Evolutionary conservation across 2,888 invertebrate species (phyloP).

Genomic region (Pheosia tremula): DNA sequence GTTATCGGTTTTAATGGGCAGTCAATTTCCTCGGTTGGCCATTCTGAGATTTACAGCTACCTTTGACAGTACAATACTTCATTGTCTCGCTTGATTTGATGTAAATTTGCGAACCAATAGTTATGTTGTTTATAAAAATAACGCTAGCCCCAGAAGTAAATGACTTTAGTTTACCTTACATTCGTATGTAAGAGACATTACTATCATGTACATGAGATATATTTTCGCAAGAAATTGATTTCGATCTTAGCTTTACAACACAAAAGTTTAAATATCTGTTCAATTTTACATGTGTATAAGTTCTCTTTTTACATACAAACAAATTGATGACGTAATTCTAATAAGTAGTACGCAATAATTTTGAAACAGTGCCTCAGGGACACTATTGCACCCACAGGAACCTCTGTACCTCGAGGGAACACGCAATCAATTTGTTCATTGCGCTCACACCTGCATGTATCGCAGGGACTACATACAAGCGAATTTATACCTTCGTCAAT

Average conservation of each 20-base stretch:
- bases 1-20: conserved; percentile 12
- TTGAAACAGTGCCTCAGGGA: neutral
- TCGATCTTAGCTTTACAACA: no score
- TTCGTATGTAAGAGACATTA: no score
- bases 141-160: neutral
- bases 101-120: neutral
- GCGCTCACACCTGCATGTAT: conserved; percentile 34
- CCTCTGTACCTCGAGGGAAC: neutral
- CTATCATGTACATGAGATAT: no score
- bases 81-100: conserved; percentile 23
- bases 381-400: neutral
- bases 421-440: conserved; percentile 34
- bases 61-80: conserved; percentile 25
- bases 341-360: neutral
- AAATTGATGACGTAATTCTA: no score
- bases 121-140: neutral
- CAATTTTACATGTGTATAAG: no score
- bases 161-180: neutral
- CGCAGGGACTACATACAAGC: conserved; percentile 24
- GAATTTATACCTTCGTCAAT: conserved; percentile 30
- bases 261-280: no score
- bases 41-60: conserved; percentile 23
- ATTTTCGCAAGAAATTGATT: no score
- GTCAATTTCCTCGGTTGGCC: conserved; percentile 20
- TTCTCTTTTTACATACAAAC: no score